phyloP scores from a whole-genome alignment of 2,888 invertebrate species.

The Lypha dubia region DNA sequence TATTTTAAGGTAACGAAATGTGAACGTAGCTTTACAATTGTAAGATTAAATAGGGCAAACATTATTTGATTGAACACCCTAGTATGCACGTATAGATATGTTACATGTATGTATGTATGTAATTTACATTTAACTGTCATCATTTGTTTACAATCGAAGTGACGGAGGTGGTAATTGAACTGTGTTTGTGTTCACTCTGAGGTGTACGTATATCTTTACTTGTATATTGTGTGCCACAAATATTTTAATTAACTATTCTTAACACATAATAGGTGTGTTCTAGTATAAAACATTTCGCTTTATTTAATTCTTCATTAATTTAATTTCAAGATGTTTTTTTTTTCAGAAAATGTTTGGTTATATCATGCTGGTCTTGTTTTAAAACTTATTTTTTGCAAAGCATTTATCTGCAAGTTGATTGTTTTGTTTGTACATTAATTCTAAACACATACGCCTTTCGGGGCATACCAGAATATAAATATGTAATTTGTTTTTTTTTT shows the following conservation, averaged over 20 bases:
- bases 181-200: neutral
- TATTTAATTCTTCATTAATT: slow-evolving; percentile 33
- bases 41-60: too few relatives aligned
- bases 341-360: slow-evolving; percentile 57
- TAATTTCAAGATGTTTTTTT: slow-evolving; percentile 35
- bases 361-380: slow-evolving; percentile 61
- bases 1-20: too few relatives aligned
- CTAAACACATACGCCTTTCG: slow-evolving; percentile 52
- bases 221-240: slow-evolving; percentile 29
- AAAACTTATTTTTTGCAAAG: slow-evolving; percentile 63
- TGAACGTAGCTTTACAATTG: too few relatives aligned
- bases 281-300: slow-evolving; percentile 61
- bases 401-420: slow-evolving; percentile 47
- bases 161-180: neutral
- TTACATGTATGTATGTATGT: neutral
- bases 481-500: neutral
- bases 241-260: slow-evolving; percentile 69
- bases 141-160: neutral
- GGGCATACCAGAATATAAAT: slow-evolving; percentile 36
- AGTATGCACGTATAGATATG: too few relatives aligned
- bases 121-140: slow-evolving; percentile 26
- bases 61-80: too few relatives aligned
- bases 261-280: slow-evolving; percentile 69
- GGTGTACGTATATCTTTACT: neutral
- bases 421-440: slow-evolving; percentile 51